Conservation (phyloP, 2,888 invertebrate genomes). For the Lysandra bellargus region DNA sequence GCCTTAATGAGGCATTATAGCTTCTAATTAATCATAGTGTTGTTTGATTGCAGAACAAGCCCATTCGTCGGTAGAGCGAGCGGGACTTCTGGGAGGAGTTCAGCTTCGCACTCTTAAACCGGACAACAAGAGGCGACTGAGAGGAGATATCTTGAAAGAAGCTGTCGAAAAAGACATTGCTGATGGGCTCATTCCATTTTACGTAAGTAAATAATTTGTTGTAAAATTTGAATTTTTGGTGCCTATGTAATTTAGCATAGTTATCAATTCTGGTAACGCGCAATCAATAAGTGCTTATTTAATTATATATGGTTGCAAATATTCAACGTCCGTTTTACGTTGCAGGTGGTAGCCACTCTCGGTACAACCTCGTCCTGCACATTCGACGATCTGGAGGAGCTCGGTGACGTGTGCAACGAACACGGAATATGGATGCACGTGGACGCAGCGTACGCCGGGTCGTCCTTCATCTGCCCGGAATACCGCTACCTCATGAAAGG, state of each 20-base stretch:
- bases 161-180: conserved; percentile 92
- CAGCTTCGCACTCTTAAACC: conserved; percentile 86
- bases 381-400: conserved; percentile 93
- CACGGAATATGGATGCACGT: conserved; percentile 94
- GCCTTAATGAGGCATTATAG: neutral
- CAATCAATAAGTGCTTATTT: neutral
- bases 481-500: conserved; percentile 94
- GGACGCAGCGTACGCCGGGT: conserved; percentile 98
- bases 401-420: conserved; percentile 92
- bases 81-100: conserved; percentile 94
- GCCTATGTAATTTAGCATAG: neutral
- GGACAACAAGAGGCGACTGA: conserved; percentile 85
- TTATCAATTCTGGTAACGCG: neutral
- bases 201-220: conserved; percentile 82
- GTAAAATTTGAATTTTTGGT: neutral
- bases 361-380: conserved; percentile 98
- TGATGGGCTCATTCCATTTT: conserved; percentile 97
- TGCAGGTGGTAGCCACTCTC: conserved; percentile 90
- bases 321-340: conserved; percentile 5
- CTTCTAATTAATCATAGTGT: neutral
- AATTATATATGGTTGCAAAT: neutral
- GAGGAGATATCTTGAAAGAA: conserved; percentile 86
- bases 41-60: conserved; percentile 84
- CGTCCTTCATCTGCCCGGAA: conserved; percentile 98
- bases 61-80: conserved; percentile 96